Conservation (phyloP, 2,888 invertebrate species). For the Platycheirus rosarum region DNA sequence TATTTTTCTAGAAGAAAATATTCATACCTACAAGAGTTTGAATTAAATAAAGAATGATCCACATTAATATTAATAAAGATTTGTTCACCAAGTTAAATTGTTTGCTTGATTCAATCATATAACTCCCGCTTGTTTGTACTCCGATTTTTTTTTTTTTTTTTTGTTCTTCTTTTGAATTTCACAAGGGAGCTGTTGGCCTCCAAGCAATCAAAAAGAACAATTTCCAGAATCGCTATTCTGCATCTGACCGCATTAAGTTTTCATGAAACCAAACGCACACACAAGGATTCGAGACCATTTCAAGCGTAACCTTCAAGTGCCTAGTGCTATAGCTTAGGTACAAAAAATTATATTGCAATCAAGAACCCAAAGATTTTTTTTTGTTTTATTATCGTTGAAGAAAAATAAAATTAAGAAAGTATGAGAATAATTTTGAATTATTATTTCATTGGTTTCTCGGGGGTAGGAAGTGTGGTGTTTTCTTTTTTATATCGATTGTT, state of each 20-base stretch:
- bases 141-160: conserved; percentile 25
- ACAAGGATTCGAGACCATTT: conserved; percentile 2
- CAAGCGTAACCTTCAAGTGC: conserved; percentile 43
- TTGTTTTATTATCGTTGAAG: not conserved
- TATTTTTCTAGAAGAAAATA: no score
- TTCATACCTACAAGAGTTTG: no score
- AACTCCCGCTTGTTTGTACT: no score
- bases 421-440: conserved; percentile 9
- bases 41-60: no score
- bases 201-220: conserved; percentile 48
- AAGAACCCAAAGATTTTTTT: conserved; percentile 12
- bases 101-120: conserved; percentile 1
- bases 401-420: conserved; percentile 6
- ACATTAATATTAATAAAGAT: conserved; percentile 31
- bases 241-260: conserved; percentile 66
- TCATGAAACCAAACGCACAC: conserved; percentile 55
- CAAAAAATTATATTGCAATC: conserved; percentile 42
- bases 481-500: conserved; percentile 56
- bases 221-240: conserved; percentile 21
- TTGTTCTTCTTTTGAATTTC: conserved; percentile 32
- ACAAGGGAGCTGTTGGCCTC: conserved; percentile 59
- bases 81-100: conserved; percentile 17
- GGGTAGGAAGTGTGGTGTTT: conserved; percentile 9
- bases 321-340: conserved; percentile 6
- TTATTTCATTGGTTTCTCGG: not conserved